Conservation (phyloP, 2,888 invertebrate genomes). For the Synergus japonicus region DNA sequence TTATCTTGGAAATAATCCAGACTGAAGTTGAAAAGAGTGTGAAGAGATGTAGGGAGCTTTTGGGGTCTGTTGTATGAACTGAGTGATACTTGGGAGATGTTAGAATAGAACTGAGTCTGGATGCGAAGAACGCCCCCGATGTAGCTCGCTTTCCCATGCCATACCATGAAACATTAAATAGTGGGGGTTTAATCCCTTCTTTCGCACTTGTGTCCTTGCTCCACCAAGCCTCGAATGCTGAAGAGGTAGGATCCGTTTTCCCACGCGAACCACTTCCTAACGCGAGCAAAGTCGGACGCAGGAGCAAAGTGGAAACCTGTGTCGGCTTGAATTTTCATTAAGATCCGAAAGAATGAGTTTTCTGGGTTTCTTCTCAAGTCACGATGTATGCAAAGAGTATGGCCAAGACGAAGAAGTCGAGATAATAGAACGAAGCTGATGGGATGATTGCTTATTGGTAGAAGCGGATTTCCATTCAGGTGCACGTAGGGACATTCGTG, state of each 20-base stretch:
- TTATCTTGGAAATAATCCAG: neutral
- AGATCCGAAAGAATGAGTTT: neutral
- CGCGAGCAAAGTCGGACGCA: conserved; percentile 57
- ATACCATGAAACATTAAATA: conserved; percentile 61
- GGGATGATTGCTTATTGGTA: conserved; percentile 24
- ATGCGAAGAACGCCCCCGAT: conserved; percentile 69
- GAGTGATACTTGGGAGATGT: conserved; percentile 64
- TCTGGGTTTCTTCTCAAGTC: neutral
- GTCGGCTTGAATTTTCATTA: conserved; percentile 53
- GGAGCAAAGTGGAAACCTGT: conserved; percentile 62
- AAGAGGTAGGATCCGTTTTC: conserved; percentile 52
- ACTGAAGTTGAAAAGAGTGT: neutral
- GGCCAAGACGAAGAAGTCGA: neutral
- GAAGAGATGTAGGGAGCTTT: conserved; percentile 9
- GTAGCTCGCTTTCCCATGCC: conserved; percentile 66
- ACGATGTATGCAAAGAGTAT: neutral
- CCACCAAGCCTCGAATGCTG: conserved; percentile 49
- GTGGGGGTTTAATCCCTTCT: conserved; percentile 70
- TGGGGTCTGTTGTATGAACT: conserved; percentile 47
- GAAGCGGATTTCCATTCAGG: neutral
- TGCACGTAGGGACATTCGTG: neutral
- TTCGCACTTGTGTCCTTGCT: conserved; percentile 62
- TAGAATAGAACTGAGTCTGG: conserved; percentile 72
- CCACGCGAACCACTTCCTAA: conserved; percentile 54
- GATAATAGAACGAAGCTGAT: conserved; percentile 35